Percentiles rank a stretch among this genome's conserved stretches.
Evolutionary conservation across 1,140 invertebrate genomes (phyloP).

Genomic region (Plodia interpunctella): DNA sequence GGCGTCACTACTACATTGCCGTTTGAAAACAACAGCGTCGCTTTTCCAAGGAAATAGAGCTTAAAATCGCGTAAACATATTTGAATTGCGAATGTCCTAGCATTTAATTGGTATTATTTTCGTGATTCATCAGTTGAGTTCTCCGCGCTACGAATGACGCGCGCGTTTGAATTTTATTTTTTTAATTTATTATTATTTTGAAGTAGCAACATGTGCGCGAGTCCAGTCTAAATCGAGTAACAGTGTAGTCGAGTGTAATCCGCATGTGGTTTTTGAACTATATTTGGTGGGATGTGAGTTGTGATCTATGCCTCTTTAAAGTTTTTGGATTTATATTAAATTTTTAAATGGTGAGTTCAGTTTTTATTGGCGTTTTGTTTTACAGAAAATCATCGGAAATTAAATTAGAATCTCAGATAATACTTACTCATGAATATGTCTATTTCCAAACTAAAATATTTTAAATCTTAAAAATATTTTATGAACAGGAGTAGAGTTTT

Average conservation of each 20-base stretch:
- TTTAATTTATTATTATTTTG: constrained; percentile 23
- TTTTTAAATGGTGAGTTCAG: not conserved
- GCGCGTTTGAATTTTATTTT: constrained; percentile 35
- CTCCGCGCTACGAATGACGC: constrained; percentile 32
- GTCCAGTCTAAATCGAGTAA: constrained; percentile 23
- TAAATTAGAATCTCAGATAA: too few relatives aligned
- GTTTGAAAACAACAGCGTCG: constrained; percentile 5
- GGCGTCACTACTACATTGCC: constrained; percentile 13
- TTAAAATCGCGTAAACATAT: constrained; percentile 6
- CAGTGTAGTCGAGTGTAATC: constrained; percentile 12
- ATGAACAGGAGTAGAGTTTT: too few relatives aligned
- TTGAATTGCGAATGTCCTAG: constrained; percentile 18
- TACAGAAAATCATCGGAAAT: too few relatives aligned
- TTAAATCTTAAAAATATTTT: too few relatives aligned
- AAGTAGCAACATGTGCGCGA: constrained; percentile 22
- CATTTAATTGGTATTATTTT: constrained; percentile 66
- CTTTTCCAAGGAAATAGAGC: constrained; percentile 9
- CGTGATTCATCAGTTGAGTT: constrained; percentile 59
- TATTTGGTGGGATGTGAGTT: not conserved
- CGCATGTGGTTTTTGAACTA: constrained; percentile 7
- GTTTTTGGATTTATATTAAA: not conserved
- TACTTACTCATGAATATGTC: too few relatives aligned
- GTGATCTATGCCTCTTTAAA: not conserved
- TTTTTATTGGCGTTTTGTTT: too few relatives aligned
- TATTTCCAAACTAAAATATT: too few relatives aligned